Percentiles rank a stretch among this genome's conserved stretches.
Conservation (phyloP, 1,140 invertebrate genomes). For the Andricus grossulariae region DNA sequence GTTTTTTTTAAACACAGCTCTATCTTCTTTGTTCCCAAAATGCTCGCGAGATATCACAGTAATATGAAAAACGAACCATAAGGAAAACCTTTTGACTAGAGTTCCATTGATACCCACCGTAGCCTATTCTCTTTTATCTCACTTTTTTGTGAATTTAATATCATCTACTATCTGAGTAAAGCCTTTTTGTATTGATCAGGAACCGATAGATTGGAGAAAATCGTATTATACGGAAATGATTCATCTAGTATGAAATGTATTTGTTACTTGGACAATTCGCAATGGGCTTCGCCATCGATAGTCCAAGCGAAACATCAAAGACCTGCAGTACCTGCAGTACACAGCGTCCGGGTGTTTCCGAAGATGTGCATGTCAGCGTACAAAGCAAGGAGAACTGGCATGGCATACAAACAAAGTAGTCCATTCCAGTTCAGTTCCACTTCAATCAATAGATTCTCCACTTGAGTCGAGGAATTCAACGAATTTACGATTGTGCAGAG, state of each 20-base stretch:
- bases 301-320: slow-evolving; percentile 14
- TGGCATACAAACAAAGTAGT: slow-evolving; percentile 24
- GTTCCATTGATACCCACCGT: too few species aligned
- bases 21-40: too few species aligned
- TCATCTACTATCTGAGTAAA: neutral
- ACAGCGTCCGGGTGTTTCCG: slow-evolving; percentile 19
- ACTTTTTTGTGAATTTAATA: too few species aligned
- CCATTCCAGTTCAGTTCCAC: slow-evolving; percentile 20
- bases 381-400: slow-evolving; percentile 26
- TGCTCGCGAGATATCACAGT: too few species aligned
- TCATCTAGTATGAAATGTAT: slow-evolving; percentile 1
- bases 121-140: too few species aligned
- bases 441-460: slow-evolving; percentile 26
- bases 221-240: neutral
- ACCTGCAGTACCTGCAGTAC: slow-evolving; percentile 12
- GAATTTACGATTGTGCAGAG: slow-evolving; percentile 21
- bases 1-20: too few species aligned
- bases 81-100: too few species aligned
- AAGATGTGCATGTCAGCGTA: slow-evolving; percentile 21
- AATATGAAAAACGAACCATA: too few species aligned
- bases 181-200: neutral
- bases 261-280: slow-evolving; percentile 14
- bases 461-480: slow-evolving; percentile 13
- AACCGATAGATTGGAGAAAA: neutral
- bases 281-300: slow-evolving; percentile 14